Conservation (phyloP, 2,797 vertebrate genomes). For the Coranthus polyacanthus region DNA sequence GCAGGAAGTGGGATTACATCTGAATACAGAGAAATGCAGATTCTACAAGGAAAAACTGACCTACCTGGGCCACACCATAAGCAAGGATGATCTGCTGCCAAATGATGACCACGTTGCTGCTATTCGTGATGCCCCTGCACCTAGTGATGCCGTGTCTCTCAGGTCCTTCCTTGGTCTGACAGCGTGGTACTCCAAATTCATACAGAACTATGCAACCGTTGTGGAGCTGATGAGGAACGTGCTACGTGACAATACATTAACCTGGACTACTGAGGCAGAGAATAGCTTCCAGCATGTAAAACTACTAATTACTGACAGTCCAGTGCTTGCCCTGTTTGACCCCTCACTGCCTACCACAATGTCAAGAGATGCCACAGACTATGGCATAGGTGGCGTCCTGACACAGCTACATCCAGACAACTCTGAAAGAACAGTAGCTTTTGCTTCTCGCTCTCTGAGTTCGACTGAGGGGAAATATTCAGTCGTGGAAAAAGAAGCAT, state of each 20-base stretch:
- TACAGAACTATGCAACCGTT: background rate
- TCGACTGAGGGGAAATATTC: constrained; percentile 13
- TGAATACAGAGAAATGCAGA: background rate
- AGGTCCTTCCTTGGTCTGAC: background rate
- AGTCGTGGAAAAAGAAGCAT: constrained; percentile 1
- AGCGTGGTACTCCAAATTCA: background rate
- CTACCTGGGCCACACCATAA: background rate
- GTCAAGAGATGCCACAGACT: constrained; percentile 16
- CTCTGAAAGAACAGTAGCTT: background rate
- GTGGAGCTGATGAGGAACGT: background rate
- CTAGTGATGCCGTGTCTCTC: background rate
- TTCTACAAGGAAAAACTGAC: background rate
- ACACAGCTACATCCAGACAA: constrained; percentile 2
- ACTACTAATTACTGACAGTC: too few species aligned
- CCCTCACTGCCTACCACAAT: too few species aligned
- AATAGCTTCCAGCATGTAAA: background rate
- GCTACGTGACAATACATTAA: background rate
- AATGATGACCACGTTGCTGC: background rate
- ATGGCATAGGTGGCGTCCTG: constrained; percentile 1
- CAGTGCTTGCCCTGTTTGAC: too few species aligned
- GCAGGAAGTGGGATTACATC: background rate
- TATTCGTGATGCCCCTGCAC: background rate
- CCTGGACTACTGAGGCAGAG: background rate
- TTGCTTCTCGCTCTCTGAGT: constrained; percentile 1
- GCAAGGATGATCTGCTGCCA: background rate